phyloP scores from a whole-genome alignment of 2,888 invertebrate species.

The Rhagium mordax region DNA sequence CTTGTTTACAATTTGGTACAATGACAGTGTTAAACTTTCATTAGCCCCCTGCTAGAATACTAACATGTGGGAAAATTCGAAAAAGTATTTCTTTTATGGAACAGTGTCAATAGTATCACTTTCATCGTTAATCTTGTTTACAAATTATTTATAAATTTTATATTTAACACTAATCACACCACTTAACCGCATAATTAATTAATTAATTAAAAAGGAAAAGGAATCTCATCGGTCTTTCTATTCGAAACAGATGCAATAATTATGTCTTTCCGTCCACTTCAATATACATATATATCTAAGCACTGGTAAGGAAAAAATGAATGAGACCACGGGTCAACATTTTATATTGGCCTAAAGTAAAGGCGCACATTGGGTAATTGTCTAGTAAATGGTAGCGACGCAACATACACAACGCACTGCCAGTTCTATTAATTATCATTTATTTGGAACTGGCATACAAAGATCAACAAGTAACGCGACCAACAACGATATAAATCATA shows the following conservation, averaged over 20 bases:
- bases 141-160: conserved; percentile 19
- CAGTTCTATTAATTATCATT: no score
- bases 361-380: conserved; percentile 1
- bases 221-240: conserved; percentile 9
- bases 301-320: conserved; percentile 23
- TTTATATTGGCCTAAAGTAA: conserved; percentile 27
- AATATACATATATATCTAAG: conserved; percentile 8
- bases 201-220: conserved; percentile 31
- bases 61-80: background rate
- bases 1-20: background rate
- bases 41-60: background rate
- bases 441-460: no score
- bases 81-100: background rate
- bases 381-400: conserved; percentile 18
- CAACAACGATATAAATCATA: no score
- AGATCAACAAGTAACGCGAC: no score
- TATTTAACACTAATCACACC: conserved; percentile 7
- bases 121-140: conserved; percentile 20
- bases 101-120: conserved; percentile 18
- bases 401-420: background rate
- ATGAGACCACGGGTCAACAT: conserved; percentile 24
- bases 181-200: conserved; percentile 19
- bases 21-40: background rate
- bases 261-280: conserved; percentile 6
- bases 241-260: conserved; percentile 27